Base-by-base conservation (phyloP, 2,113 vertebrate genomes). In the Prietella phreatophila region DNA sequence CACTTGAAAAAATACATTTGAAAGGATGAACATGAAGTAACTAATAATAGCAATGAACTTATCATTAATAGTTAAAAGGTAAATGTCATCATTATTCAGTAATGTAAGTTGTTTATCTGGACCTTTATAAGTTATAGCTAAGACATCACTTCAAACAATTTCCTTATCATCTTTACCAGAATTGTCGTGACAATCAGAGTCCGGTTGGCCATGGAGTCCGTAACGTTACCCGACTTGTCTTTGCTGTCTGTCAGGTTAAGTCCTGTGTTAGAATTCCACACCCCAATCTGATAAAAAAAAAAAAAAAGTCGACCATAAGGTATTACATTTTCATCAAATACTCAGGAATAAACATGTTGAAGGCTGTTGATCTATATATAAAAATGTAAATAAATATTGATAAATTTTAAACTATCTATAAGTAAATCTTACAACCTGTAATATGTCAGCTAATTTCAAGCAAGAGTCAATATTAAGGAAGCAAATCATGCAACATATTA, bases 161-260 rank as follows among this genome's bases (percentile, higher is more conserved):
- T 65, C 1, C 13, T 22, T 47, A 30, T 11, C 17, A 25, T 76
- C n/a, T 94, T 95, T 96, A 97, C 97, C 97, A 99, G 94, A 82
- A 99, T 99, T 75, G 98, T 99, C 60, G 98, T 99, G 91, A 99
- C 98, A 0, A 99, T 95, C 69, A 99, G 97, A 0, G 98, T 99
- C 85, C 98, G 93, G 94, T 99, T 99, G 89, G 97, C 96, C 94
- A 99, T 92, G 0, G 98, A 97, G 89, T 98, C 97, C 0, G 97
- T 98, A 89, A 98, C 94, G 55, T 98, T 98, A 85, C 95, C 96
- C 20, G 96, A 94, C 10, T 92, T 95, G 90, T 99, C 97, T 92
- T 96, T 97, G 93, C 90, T 96, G 56, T 98, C 97, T 0, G 97
- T 97, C 95, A 99, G 96, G 93, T 99, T 99, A 94, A 99, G 97